These are phyloP conservation scores for Bujurquina vittata DNA, from an alignment of 2,113 vertebrate species.

Conservation along the genomic window DNA sequence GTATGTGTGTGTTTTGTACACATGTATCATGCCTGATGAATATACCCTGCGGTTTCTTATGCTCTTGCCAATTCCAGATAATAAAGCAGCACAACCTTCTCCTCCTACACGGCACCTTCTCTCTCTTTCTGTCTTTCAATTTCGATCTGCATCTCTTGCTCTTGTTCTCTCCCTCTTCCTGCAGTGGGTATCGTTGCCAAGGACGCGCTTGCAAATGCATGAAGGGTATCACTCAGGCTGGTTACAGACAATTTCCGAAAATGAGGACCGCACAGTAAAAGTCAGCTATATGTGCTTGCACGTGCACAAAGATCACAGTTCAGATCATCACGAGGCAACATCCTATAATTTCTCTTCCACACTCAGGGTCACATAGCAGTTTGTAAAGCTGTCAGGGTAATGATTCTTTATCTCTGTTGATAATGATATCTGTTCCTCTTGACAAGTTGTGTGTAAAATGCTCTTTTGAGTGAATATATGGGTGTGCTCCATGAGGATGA, in stretches of 20 bases:
- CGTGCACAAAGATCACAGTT: slow-evolving; percentile 49
- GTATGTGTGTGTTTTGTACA: background rate
- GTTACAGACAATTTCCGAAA: slow-evolving; percentile 38
- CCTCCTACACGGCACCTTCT: background rate
- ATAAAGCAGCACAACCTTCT: slow-evolving; percentile 14
- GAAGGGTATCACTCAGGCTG: slow-evolving; percentile 42
- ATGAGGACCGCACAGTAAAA: slow-evolving; percentile 40
- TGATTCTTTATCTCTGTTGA: slow-evolving; percentile 64
- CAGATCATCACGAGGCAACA: slow-evolving; percentile 31
- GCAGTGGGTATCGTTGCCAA: slow-evolving; percentile 38
- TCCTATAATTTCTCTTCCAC: slow-evolving; percentile 57
- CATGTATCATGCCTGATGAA: slow-evolving; percentile 5
- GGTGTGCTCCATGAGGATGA: slow-evolving; percentile 17
- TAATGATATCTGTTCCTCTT: slow-evolving; percentile 69
- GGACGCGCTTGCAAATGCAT: slow-evolving; percentile 48
- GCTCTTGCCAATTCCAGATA: background rate
- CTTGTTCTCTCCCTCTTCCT: slow-evolving; percentile 3
- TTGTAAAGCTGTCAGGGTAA: slow-evolving; percentile 74
- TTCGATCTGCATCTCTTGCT: slow-evolving; percentile 6
- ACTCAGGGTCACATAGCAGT: slow-evolving; percentile 40
- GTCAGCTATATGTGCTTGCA: slow-evolving; percentile 27
- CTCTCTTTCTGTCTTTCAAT: slow-evolving; percentile 12
- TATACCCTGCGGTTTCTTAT: background rate
- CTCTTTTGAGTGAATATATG: background rate
- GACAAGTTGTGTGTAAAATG: slow-evolving; percentile 24